Evolutionary conservation across 2,888 invertebrate genomes (phyloP).

Genomic region (Athetis lepigone): DNA sequence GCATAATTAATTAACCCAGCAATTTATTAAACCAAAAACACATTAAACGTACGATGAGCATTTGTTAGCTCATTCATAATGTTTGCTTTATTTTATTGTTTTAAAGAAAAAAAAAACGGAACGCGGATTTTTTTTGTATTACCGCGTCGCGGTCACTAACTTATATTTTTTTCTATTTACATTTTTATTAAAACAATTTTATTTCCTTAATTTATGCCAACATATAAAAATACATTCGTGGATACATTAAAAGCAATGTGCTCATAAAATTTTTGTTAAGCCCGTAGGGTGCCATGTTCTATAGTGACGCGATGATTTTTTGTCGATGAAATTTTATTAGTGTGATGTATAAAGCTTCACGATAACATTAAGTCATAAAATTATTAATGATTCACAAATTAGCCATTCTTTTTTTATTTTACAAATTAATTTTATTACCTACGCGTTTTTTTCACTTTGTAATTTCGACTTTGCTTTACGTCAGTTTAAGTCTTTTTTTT

Average conservation of each 20-base stretch:
- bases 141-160: conserved; percentile 53
- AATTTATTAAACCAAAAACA: conserved; percentile 16
- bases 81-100: conserved; percentile 33
- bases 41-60: conserved; percentile 21
- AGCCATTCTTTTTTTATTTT: conserved; percentile 32
- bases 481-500: not conserved
- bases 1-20: conserved; percentile 31
- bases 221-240: conserved; percentile 63
- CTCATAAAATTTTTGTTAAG: conserved; percentile 77
- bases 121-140: conserved; percentile 27
- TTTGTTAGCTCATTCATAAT: conserved; percentile 53
- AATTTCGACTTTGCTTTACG: conserved; percentile 20
- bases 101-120: conserved; percentile 26
- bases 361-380: conserved; percentile 52
- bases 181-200: conserved; percentile 60
- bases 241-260: conserved; percentile 71
- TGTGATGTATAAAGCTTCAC: conserved; percentile 42
- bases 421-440: not conserved
- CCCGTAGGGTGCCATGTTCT: conserved; percentile 70
- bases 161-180: conserved; percentile 49
- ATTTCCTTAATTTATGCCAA: conserved; percentile 65
- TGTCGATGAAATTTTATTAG: conserved; percentile 62
- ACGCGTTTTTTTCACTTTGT: conserved; percentile 12
- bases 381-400: conserved; percentile 39
- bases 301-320: conserved; percentile 70